Base-by-base conservation (phyloP, 2,113 vertebrate species). In the Chaetura pelagica region DNA sequence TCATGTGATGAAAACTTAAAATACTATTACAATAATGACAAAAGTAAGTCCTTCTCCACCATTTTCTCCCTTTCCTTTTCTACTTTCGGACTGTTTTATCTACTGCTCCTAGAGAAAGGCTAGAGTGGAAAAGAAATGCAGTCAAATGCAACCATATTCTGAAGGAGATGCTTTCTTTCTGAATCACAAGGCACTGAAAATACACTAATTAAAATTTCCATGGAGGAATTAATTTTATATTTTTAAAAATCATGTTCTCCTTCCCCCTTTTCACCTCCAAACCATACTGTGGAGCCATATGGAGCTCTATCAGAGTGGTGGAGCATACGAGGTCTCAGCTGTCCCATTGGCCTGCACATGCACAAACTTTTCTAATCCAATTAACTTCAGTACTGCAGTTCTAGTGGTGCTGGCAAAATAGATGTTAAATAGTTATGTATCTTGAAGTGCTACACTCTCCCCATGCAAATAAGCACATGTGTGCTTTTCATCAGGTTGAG, bases 221-320 rank as follows among this genome's bases (percentile, higher is more conserved):
- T 8, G 5, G 3, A 5, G 6, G 2, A 3, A 26, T 2, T 14
- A 3, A 22, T 7, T 23, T 26, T 9, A 17, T 32, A 32, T 57
- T 57, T 30, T 54, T 54, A 12, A 17, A 18, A n/a, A 49, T 75
- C 26, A 38, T 12, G 8, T 72, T 83, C 19, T 63, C 34, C 34
- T 77, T 84, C 8, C 5, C 9, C 21, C 4, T 5, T 63, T 84
- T 81, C 12, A 52, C 9, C 30, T 77, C 30, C 27, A 75, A 67
- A 51, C 46, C 10, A 8, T 44, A 32, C 34, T 42, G 12, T 2
- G 1, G 11, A 14, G 7, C 78, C 57, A 42, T 26, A 13, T 55
- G 49, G 32, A 89, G 32, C 12, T 46, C 20, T 17, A 12, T 20
- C 7, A 32, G 44, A 42, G 26, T 4, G 51, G 19, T 58, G 32